Percentiles rank a stretch among this genome's conserved stretches.
Evolutionary conservation across 2,113 vertebrate genomes (phyloP).

Genomic region (Cavia porcellus): DNA sequence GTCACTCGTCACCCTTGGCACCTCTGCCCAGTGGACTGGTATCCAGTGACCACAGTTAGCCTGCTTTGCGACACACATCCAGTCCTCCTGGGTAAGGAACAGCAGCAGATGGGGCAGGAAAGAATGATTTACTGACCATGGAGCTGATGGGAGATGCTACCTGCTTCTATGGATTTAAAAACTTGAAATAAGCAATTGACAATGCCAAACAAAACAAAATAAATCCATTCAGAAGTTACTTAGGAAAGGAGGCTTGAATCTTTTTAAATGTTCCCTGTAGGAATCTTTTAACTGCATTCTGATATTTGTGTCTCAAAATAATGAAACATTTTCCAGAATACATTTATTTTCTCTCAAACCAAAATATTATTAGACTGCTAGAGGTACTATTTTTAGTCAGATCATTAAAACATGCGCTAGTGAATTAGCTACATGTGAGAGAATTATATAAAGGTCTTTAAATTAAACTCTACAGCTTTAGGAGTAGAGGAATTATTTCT

Average conservation of each 20-base stretch:
- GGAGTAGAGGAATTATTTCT: neutral
- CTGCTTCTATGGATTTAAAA: slow-evolving; percentile 2
- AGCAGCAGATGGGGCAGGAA: slow-evolving; percentile 45
- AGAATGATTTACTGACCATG: neutral
- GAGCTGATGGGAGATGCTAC: neutral
- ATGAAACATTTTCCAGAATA: slow-evolving; percentile 29
- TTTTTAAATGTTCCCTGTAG: neutral
- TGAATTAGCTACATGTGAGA: neutral
- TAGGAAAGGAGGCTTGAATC: neutral
- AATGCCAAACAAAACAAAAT: neutral
- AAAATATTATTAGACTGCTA: neutral
- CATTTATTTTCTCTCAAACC: slow-evolving; percentile 29
- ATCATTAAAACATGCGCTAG: neutral
- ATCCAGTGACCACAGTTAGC: slow-evolving; percentile 14
- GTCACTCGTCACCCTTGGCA: slow-evolving; percentile 44
- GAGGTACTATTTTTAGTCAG: neutral
- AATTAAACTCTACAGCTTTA: neutral
- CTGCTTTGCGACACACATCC: slow-evolving; percentile 51
- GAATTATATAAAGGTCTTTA: slow-evolving; percentile 8
- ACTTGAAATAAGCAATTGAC: neutral
- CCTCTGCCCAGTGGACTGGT: neutral
- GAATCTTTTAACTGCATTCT: neutral
- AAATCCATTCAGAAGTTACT: neutral
- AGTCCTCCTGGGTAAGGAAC: slow-evolving; percentile 14
- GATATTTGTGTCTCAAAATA: slow-evolving; percentile 52